A percentile compares a stretch with the other conserved stretches of the same genome.
Conservation (phyloP, 2,888 invertebrate species). For the Leptopilina syphax region DNA sequence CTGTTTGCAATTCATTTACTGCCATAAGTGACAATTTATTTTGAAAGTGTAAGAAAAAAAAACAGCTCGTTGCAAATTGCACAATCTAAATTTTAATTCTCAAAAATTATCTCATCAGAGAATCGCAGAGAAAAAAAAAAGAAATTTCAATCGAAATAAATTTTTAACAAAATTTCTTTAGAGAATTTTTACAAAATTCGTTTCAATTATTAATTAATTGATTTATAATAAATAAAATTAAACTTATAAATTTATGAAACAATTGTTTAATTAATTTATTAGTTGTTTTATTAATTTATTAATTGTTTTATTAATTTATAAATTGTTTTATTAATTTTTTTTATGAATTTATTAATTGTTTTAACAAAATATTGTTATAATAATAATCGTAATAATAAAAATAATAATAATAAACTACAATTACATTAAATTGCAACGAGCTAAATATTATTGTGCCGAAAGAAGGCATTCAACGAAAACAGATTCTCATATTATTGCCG, state of each 20-base stretch:
- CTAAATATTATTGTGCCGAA: slow-evolving; percentile 6
- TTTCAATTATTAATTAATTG: no score
- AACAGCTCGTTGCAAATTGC: slow-evolving; percentile 14
- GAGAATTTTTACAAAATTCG: no score
- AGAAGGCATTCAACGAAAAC: slow-evolving; percentile 57
- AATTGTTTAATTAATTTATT: no score
- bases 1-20: slow-evolving; percentile 58
- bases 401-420: slow-evolving; percentile 42
- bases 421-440: slow-evolving; percentile 52
- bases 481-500: slow-evolving; percentile 58
- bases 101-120: background rate
- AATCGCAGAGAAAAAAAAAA: no score
- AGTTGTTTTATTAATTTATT: no score
- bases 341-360: no score
- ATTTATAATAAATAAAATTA: no score
- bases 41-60: slow-evolving; percentile 10
- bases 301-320: no score
- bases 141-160: no score
- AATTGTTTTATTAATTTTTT: no score
- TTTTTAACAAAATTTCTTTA: no score
- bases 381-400: slow-evolving; percentile 16
- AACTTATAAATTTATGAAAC: no score
- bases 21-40: slow-evolving; percentile 58
- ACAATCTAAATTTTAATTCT: slow-evolving; percentile 38
- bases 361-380: background rate